A percentile compares a stretch with the other conserved stretches of the same genome.
These are phyloP conservation scores for Aeoliscus strigatus DNA, from an alignment of 2,797 vertebrate species.

Conservation along the genomic window DNA sequence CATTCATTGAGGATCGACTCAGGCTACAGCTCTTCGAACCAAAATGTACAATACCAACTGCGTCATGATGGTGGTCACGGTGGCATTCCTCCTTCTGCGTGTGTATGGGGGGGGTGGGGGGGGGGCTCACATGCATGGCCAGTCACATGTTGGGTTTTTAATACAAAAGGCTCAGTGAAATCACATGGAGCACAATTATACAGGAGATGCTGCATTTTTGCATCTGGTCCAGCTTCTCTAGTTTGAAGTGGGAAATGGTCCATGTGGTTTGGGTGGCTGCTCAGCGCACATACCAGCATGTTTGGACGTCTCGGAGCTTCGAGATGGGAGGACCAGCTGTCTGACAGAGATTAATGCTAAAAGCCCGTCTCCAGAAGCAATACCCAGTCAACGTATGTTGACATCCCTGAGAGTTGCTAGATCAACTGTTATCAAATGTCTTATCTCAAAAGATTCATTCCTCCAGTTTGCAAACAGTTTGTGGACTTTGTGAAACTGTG, in stretches of 20 bases:
- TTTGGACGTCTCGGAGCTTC: neutral
- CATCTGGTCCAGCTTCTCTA: neutral
- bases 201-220: constrained; percentile 3
- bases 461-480: too few relatives aligned
- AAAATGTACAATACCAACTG: constrained; percentile 8
- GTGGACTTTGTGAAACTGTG: too few relatives aligned
- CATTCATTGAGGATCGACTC: constrained; percentile 2
- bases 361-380: too few relatives aligned
- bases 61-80: constrained; percentile 1
- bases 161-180: constrained; percentile 20
- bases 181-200: constrained; percentile 12
- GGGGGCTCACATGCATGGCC: constrained; percentile 39
- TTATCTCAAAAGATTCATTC: too few relatives aligned
- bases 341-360: too few relatives aligned
- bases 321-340: too few relatives aligned
- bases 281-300: neutral
- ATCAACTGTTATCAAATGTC: too few relatives aligned
- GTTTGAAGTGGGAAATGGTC: neutral
- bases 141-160: constrained; percentile 49
- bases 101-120: neutral
- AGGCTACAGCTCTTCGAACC: constrained; percentile 11
- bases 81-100: constrained; percentile 9
- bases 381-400: too few relatives aligned
- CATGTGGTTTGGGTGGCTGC: constrained; percentile 3
- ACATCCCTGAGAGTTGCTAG: too few relatives aligned